Conservation (phyloP, 2,797 vertebrate species). For the Gallinago stenura region DNA sequence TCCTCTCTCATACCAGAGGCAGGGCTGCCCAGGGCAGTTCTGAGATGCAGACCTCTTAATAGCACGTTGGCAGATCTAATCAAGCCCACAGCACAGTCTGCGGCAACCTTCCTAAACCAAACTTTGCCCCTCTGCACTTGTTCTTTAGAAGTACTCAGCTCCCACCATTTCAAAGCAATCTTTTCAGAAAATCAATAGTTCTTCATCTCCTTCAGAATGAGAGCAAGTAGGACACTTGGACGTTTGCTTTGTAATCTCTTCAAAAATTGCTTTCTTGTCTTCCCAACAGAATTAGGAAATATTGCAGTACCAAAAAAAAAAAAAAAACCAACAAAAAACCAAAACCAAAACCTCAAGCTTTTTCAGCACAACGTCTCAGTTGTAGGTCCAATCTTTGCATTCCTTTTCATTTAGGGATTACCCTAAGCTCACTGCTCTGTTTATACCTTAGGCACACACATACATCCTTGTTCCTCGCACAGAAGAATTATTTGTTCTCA, state of each 20-base stretch:
- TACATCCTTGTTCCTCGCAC: neutral
- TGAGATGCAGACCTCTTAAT: constrained; percentile 46
- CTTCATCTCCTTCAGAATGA: constrained; percentile 71
- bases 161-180: constrained; percentile 73
- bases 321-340: no score
- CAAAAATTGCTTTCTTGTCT: constrained; percentile 73
- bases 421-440: constrained; percentile 14
- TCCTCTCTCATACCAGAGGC: constrained; percentile 1
- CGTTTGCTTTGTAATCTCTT: constrained; percentile 69
- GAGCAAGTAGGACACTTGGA: constrained; percentile 72
- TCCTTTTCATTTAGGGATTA: constrained; percentile 56
- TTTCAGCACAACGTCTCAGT: neutral
- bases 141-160: constrained; percentile 57
- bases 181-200: constrained; percentile 75
- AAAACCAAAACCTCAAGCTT: neutral
- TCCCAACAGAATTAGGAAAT: constrained; percentile 71
- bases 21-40: constrained; percentile 6
- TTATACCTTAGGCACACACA: constrained; percentile 44
- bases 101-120: constrained; percentile 39
- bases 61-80: constrained; percentile 63
- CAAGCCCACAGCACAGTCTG: constrained; percentile 36
- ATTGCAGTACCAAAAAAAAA: constrained; percentile 3
- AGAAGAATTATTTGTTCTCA: constrained; percentile 26
- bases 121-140: constrained; percentile 47
- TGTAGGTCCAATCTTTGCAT: constrained; percentile 19